A percentile compares a stretch with the other conserved stretches of the same genome.
Evolutionary conservation across 2,113 vertebrate species (phyloP).

Genomic region (Cettia cetti): DNA sequence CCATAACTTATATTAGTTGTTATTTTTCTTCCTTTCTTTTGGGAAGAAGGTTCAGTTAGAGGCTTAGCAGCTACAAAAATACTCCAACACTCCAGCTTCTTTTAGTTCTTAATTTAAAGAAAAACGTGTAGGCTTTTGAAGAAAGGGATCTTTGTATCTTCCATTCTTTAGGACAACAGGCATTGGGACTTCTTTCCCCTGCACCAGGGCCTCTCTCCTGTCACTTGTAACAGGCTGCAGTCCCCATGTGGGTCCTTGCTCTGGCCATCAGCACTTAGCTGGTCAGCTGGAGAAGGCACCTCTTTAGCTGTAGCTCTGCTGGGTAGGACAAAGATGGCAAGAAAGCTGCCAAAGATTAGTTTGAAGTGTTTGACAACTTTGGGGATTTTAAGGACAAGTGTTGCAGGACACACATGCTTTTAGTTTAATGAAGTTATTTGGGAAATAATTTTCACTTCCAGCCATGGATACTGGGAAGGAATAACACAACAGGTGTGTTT

Average conservation of each 20-base stretch:
- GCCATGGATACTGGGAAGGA: background rate
- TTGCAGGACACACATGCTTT: background rate
- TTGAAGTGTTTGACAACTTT: background rate
- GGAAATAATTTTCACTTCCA: background rate
- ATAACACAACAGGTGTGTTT: background rate
- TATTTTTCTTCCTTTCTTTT: background rate
- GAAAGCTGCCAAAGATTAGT: background rate
- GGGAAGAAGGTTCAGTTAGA: background rate
- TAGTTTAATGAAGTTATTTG: background rate
- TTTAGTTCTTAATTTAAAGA: background rate
- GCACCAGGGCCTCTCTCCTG: background rate
- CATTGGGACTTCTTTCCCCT: background rate
- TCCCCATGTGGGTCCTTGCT: background rate
- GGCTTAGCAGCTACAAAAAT: background rate
- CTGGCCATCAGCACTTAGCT: background rate
- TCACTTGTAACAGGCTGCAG: background rate
- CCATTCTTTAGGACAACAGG: background rate
- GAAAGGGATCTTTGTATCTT: background rate
- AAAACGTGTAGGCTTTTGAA: background rate
- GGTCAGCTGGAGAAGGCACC: background rate
- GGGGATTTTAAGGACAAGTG: background rate
- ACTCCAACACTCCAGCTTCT: rapidly evolving
- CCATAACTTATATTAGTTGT: background rate
- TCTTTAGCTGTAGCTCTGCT: background rate
- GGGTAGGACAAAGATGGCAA: no score